Base-by-base conservation (phyloP, 2,888 invertebrate genomes). In the Amiota mariae region DNA sequence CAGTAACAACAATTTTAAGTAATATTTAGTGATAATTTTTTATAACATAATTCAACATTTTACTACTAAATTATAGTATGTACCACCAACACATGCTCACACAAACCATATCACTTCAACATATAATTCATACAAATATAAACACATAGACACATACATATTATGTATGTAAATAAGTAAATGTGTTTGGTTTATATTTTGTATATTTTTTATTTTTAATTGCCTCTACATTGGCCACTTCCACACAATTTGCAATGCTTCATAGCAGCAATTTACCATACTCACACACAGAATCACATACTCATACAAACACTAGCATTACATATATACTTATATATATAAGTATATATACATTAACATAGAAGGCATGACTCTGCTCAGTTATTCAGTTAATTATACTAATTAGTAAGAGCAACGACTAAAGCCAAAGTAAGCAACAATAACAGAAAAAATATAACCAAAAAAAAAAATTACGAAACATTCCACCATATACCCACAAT, bases 161-260 rank as follows among this genome's bases (percentile, higher is more conserved):
- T 8, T 59, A 47, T 47, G 24, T 61, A 59, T 46, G 24, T n/a
- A 46, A 18, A 36, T 61, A 2, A 20, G 71, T 48, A 9, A 12
- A 59, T 57, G 71, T 54, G 54, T 61, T 4, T 64, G 51, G 18
- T 24, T 36, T 56, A 46, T 36, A 70, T 56, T 13, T 12, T 51
- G 47, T 46, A 20, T 57, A 47, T 70, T 82, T 85, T 84, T 80
- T 78, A 78, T 81, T 85, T 36, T 85, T 85, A 86, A 86, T 86
- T 84, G 85, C 85, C 87, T 82, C 86, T 86, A 82, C 82, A 84
- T 82, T 80, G 85, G 79, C 85, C 36, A 84, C 85, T 81, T 85
- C 83, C 86, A 85, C 77, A 81, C 85, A 85, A 82, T 86, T 86
- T 83, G 82, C 82, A 82, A 85, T 82, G 83, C 83, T 84, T 80